Base-by-base conservation (phyloP, 2,888 invertebrate species). In the Scaptomyza flava region DNA sequence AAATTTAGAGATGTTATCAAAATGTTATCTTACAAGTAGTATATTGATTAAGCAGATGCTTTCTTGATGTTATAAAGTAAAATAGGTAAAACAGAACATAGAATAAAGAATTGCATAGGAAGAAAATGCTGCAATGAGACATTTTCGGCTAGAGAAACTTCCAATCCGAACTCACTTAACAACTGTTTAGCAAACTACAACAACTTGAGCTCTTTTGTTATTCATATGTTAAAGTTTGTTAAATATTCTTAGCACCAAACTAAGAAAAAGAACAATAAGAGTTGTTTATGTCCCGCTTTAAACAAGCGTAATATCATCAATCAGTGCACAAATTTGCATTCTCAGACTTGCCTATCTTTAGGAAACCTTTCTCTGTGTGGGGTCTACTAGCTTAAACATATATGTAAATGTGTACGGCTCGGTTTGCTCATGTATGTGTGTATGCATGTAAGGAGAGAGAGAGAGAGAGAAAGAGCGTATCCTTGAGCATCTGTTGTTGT, bases 261-360 rank as follows among this genome's bases (percentile, higher is more conserved):
- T 20, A 34, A n/a, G 23, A 12, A 27, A 30, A 14, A 11, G 14
- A 56, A 14, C 23, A 54, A 8, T 12, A 56, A 12, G 47, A 54
- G 23, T 14, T 42, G 38, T 46, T 56, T 36, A 34, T 54, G 42
- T 9, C 8, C 6, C 6, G 23, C 38, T 33, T 50, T 45, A 50
- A 72, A 70, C 82, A 68, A 67, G 71, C 53, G 60, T 62, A 77
- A 79, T 82, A 64, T 86, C 83, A 83, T 83, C 80, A 88, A 83
- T 83, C 88, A 88, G 88, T 83, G 83, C 69, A 72, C 67, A 82
- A 71, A 85, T 84, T 79, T 72, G 75, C 79, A 83, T 81, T 72
- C 64, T 33, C 50, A 42, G 30, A 42, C 59, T 75, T 52, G 67
- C 41, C 77, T 74, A 81, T 68, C 79, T 79, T 66, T 64, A 64